phyloP scores from a whole-genome alignment of 1,140 invertebrate genomes.

The Drosophila malerkotliana region DNA sequence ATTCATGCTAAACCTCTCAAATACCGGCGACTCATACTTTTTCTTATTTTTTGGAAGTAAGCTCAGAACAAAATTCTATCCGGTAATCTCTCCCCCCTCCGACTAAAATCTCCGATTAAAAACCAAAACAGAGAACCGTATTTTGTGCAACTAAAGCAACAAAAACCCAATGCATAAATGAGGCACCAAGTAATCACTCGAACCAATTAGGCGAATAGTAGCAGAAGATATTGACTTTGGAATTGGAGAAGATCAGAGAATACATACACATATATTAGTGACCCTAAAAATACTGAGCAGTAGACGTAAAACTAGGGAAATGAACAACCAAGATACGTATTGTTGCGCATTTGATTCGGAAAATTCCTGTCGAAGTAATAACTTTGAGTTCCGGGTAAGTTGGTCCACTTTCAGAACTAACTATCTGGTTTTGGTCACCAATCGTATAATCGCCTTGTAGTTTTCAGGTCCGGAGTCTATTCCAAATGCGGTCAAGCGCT shows the following conservation, averaged over 20 bases:
- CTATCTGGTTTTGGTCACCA: not conserved
- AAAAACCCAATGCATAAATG: not conserved
- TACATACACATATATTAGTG: too few relatives aligned
- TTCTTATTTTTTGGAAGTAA: slow-evolving; percentile 27
- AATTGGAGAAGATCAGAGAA: not conserved
- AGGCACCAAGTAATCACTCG: not conserved
- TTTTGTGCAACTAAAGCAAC: not conserved
- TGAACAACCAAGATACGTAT: slow-evolving; percentile 32
- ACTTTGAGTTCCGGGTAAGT: slow-evolving; percentile 72
- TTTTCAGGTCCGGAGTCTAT: slow-evolving; percentile 63
- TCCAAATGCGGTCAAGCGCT: slow-evolving; percentile 53
- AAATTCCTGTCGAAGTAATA: not conserved
- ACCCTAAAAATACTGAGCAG: too few relatives aligned
- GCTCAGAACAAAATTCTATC: slow-evolving; percentile 53
- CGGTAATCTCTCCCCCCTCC: slow-evolving; percentile 15
- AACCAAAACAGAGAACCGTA: not conserved
- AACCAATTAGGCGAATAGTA: not conserved
- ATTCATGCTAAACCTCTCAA: slow-evolving; percentile 10
- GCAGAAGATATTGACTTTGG: not conserved
- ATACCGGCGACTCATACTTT: not conserved
- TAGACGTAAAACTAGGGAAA: not conserved
- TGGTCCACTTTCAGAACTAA: not conserved
- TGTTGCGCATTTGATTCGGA: slow-evolving; percentile 15
- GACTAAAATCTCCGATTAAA: not conserved
- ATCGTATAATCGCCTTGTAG: slow-evolving; percentile 14